phyloP scores from a whole-genome alignment of 2,888 invertebrate genomes.

The Aphidius colemani region DNA sequence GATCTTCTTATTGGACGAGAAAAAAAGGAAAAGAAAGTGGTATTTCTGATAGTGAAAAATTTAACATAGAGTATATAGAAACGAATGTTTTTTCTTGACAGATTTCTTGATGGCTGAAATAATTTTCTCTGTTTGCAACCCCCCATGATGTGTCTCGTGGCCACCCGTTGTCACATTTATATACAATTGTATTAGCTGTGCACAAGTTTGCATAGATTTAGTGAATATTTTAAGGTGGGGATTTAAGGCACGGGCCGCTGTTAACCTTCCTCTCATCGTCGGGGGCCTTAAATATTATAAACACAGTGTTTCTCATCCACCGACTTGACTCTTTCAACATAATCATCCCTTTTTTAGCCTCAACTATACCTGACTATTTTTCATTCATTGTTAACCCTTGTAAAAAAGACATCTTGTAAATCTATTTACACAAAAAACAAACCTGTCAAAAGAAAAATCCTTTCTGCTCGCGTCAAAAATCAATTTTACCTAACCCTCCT shows the following conservation, averaged over 20 bases:
- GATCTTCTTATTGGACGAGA: too few relatives aligned
- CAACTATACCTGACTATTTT: conserved; percentile 11
- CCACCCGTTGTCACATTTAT: conserved; percentile 48
- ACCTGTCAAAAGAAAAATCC: not conserved
- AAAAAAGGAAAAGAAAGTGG: too few relatives aligned
- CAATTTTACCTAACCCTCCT: not conserved
- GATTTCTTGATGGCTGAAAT: conserved; percentile 29
- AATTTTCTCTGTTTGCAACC: conserved; percentile 52
- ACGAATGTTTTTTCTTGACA: too few relatives aligned
- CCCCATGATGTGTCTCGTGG: conserved; percentile 53
- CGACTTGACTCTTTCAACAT: conserved; percentile 18
- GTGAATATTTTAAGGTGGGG: conserved; percentile 43
- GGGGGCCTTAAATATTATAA: conserved; percentile 28
- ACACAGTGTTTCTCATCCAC: conserved; percentile 22
- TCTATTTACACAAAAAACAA: not conserved
- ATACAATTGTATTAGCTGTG: too few relatives aligned
- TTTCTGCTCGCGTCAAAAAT: not conserved
- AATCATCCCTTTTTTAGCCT: conserved; percentile 6
- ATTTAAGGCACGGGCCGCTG: conserved; percentile 39
- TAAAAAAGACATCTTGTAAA: too few relatives aligned
- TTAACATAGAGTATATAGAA: too few relatives aligned
- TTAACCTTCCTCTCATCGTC: conserved; percentile 43
- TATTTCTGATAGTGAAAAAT: too few relatives aligned
- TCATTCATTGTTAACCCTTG: conserved; percentile 2
- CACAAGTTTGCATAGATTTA: too few relatives aligned